Conservation (phyloP, 2,888 invertebrate genomes). For the Prenolepis imparis region DNA sequence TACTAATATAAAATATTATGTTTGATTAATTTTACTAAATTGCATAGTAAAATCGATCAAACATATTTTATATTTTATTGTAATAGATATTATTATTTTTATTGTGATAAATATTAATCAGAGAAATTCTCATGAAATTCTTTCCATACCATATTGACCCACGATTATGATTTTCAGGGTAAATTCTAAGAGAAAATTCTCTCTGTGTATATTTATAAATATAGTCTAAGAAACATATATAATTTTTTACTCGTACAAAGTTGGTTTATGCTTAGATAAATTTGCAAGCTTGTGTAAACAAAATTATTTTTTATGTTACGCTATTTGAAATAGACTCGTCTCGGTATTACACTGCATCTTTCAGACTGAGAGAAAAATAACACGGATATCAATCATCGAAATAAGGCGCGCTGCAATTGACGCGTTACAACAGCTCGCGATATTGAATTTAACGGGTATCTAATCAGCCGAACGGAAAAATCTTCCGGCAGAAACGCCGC, state of each 20-base stretch:
- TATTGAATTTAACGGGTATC: slow-evolving; percentile 40
- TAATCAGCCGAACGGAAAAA: slow-evolving; percentile 41
- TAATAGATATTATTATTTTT: too few species aligned
- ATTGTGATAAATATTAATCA: too few species aligned
- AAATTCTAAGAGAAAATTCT: too few species aligned
- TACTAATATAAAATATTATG: too few species aligned
- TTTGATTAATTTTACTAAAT: too few species aligned
- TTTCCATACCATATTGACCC: too few species aligned
- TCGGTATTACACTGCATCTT: background rate
- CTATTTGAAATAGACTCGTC: background rate
- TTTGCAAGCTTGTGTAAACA: background rate
- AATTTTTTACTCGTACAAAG: background rate
- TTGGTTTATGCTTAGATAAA: background rate
- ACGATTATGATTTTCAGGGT: too few species aligned
- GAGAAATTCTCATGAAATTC: too few species aligned
- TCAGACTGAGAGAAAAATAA: background rate
- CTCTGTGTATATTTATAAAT: background rate
- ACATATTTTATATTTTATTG: too few species aligned
- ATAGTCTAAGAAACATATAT: background rate
- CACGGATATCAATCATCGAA: slow-evolving; percentile 31
- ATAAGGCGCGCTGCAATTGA: slow-evolving; percentile 36
- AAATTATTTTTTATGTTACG: background rate
- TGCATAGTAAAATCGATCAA: too few species aligned
- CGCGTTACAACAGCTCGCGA: slow-evolving; percentile 19
- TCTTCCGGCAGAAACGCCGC: slow-evolving; percentile 29